Base-by-base conservation (phyloP, 1,140 invertebrate species). In the Rhagoletis zephyria region DNA sequence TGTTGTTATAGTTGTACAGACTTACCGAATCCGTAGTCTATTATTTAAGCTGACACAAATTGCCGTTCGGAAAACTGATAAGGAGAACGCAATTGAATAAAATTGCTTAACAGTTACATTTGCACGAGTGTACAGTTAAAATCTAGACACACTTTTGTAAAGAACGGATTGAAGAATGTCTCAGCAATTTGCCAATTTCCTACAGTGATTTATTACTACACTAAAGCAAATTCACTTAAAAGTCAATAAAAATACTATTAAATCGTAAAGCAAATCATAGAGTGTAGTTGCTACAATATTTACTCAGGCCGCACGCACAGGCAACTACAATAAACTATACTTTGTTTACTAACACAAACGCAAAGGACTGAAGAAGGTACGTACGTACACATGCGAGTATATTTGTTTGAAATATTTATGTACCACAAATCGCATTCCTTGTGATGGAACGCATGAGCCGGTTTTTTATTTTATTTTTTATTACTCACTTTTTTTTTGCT, bases 191-290 rank as follows among this genome's bases (percentile, higher is more conserved):
- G 40, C 70, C 14, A 74, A 74, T 48, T 74, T 74, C 70, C 42
- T 74, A 74, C 30, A 16, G 45, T 74, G 42, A 74, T 74, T 74
- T 74, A 74, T 74, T 67, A 16, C 4, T 45, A 7, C 12, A 45
- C 40, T 74, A 74, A 74, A 74, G 40, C 10, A 74, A 74, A 74
- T 45, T 74, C 70, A 74, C 70, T 74, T 74, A 74, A 74, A 51
- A 74, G 70, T 74, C 70, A 74, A 74, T 74, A 74, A 74, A 74
- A 74, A 30, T 42, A 45, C 70, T 48, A 74, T 74, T 48, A 74
- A 74, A 74, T 74, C 70, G 70, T n/a, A 74, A 74, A 74, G 45
- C 48, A 74, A 74, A 74, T 74, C 10, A 74, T 48, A 74, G 70
- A 74, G 14, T 74, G 42, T 42, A 9, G 42, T 45, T 5, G 70